Percentiles rank a stretch among this genome's conserved stretches.
phyloP scores from a whole-genome alignment of 23 tunicate genomes.

The Diplosoma virens region DNA sequence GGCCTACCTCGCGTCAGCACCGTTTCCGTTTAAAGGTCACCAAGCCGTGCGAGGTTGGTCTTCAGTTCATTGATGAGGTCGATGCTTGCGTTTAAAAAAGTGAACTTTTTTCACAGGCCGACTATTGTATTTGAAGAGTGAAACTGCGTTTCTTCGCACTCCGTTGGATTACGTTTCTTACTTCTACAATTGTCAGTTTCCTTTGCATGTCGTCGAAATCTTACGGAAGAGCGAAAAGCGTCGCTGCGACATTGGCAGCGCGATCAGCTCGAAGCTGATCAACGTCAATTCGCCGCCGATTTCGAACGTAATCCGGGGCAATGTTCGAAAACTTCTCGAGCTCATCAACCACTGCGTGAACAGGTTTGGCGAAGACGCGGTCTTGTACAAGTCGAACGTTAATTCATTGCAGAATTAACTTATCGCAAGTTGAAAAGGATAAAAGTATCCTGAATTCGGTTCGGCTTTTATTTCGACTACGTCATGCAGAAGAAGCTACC shows the following conservation, averaged over 20 bases:
- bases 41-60: conserved; percentile 53
- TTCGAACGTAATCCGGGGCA: conserved; percentile 22
- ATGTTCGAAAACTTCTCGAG: conserved; percentile 46
- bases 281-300: conserved; percentile 36
- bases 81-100: background rate
- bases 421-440: too few relatives aligned
- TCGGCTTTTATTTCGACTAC: too few relatives aligned
- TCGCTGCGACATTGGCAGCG: conserved; percentile 64
- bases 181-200: conserved; percentile 91
- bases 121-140: conserved; percentile 60
- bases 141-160: conserved; percentile 58
- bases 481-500: too few relatives aligned
- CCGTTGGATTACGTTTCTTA: conserved; percentile 47
- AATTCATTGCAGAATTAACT: too few relatives aligned
- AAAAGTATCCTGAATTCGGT: too few relatives aligned
- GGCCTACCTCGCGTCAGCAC: conserved; percentile 70
- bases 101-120: conserved; percentile 20
- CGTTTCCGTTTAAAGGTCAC: conserved; percentile 79
- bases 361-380: conserved; percentile 64
- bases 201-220: conserved; percentile 55
- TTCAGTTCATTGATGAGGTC: too few relatives aligned
- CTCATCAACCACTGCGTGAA: conserved; percentile 61
- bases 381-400: conserved; percentile 41
- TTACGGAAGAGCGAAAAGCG: conserved; percentile 44
- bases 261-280: conserved; percentile 18